Evolutionary conservation across 2,113 vertebrate genomes (phyloP).

Genomic region (Porphyrio hochstetteri): DNA sequence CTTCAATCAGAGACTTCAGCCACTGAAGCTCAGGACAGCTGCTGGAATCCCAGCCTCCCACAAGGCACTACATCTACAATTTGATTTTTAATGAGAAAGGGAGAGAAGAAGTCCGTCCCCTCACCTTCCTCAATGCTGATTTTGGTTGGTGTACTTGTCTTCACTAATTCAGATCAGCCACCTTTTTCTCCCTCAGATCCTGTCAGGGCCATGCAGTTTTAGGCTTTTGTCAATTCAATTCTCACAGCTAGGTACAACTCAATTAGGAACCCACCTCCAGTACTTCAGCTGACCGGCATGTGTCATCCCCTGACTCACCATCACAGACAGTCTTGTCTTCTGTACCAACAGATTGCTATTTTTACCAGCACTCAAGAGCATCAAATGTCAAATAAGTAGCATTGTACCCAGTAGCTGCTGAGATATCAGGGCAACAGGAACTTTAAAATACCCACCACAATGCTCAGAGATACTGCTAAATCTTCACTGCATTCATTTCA

Average conservation of each 20-base stretch:
- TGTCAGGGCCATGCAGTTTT: not conserved
- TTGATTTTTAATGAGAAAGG: not conserved
- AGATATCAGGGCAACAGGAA: not conserved
- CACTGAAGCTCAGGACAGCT: not conserved
- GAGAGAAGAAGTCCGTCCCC: not conserved
- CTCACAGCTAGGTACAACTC: not conserved
- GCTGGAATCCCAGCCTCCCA: not conserved
- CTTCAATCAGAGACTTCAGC: not conserved
- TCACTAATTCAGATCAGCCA: not conserved
- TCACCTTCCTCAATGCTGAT: not conserved
- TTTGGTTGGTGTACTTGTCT: not conserved
- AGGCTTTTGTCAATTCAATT: not conserved
- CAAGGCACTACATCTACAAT: not conserved
- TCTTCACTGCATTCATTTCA: not conserved
- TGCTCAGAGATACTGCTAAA: not conserved
- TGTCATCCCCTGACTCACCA: constrained; percentile 24
- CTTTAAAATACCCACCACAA: not conserved
- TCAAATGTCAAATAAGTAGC: not conserved
- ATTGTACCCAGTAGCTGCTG: not conserved
- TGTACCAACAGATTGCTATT: not conserved
- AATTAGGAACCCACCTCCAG: not conserved
- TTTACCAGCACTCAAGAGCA: not conserved
- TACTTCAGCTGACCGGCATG: constrained; percentile 2
- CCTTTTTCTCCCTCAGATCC: not conserved
- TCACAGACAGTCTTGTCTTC: not conserved